phyloP scores from a whole-genome alignment of 2,888 invertebrate species.

The Apotomis capreana region DNA sequence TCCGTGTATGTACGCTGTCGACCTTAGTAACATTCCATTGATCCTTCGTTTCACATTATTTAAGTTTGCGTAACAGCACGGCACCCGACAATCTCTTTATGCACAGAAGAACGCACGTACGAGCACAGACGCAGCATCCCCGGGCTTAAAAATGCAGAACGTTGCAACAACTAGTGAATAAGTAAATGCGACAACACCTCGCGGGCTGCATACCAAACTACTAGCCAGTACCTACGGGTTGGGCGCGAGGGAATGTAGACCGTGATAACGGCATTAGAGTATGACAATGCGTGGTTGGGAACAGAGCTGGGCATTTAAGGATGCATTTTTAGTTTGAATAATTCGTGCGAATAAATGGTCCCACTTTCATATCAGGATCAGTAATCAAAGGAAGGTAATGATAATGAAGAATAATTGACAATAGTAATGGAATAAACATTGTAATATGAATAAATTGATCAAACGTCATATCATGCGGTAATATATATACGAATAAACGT shows the following conservation, averaged over 20 bases:
- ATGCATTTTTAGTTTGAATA: neutral
- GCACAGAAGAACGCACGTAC: neutral
- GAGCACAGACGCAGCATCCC: neutral
- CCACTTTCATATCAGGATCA: no score
- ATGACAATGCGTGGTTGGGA: neutral
- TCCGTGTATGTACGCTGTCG: no score
- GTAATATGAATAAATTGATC: no score
- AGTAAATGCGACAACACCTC: constrained; percentile 5
- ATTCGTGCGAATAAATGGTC: neutral
- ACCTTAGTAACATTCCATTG: no score
- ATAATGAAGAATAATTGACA: no score
- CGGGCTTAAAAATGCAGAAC: constrained; percentile 14
- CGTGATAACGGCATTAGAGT: neutral
- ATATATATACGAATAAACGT: no score
- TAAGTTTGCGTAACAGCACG: no score
- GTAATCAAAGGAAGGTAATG: no score
- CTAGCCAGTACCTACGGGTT: neutral
- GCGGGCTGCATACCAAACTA: constrained; percentile 3
- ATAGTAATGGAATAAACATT: no score
- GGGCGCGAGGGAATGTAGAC: neutral
- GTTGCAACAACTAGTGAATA: constrained; percentile 10
- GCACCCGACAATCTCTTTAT: neutral
- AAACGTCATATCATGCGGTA: no score
- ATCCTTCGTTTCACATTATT: no score
- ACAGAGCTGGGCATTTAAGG: neutral